A percentile compares a stretch with the other conserved stretches of the same genome.
Evolutionary conservation across 1,140 invertebrate species (phyloP).

Genomic region (Lepeophtheirus salmonis): DNA sequence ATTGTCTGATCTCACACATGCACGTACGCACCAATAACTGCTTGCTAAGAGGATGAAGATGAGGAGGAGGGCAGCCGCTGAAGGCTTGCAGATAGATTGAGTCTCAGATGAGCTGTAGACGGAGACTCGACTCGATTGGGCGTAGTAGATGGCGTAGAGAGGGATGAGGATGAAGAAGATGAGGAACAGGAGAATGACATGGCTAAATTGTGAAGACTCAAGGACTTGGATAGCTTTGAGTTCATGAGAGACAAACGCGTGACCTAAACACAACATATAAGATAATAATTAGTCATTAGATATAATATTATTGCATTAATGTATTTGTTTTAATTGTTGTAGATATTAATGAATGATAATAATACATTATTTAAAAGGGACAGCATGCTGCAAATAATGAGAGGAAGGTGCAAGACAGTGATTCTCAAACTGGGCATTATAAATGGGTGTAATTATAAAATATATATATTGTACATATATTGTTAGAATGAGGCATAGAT

Average conservation of each 20-base stretch:
- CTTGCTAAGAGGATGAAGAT: no score
- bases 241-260: constrained; percentile 11
- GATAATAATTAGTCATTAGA: background rate
- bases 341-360: background rate
- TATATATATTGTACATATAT: no score
- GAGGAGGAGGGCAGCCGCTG: no score
- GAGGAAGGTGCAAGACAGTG: background rate
- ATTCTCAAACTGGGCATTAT: no score
- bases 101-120: no score
- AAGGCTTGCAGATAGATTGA: no score
- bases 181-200: background rate
- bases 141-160: background rate
- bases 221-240: constrained; percentile 4
- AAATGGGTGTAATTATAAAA: no score
- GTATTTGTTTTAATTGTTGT: background rate
- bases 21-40: no score
- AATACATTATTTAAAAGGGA: no score
- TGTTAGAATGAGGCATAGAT: no score
- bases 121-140: no score
- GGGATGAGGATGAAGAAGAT: background rate
- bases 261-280: background rate
- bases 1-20: no score
- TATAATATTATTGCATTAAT: background rate
- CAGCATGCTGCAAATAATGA: background rate
- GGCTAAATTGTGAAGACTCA: constrained; percentile 16